Evolutionary conservation across 2,113 vertebrate genomes (phyloP).

Genomic region (Poeciliopsis turrubarensis): DNA sequence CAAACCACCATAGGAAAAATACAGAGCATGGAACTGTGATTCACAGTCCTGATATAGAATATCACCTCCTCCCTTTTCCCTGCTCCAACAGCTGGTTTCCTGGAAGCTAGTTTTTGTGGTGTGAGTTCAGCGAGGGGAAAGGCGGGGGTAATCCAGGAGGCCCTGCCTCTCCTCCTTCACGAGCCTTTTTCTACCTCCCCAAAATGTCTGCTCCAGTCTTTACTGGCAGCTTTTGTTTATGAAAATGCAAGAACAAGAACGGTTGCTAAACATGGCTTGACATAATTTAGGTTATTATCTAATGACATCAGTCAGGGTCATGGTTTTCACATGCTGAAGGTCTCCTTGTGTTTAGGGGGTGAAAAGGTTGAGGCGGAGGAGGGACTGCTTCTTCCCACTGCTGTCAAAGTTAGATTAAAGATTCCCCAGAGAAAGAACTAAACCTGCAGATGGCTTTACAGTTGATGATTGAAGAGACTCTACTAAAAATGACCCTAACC

Average conservation of each 20-base stretch:
- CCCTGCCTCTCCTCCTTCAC: conserved; percentile 50
- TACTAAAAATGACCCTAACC: conserved; percentile 15
- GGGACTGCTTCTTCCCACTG: conserved; percentile 36
- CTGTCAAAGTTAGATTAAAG: conserved; percentile 43
- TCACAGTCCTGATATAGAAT: conserved; percentile 79
- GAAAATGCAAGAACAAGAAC: conserved; percentile 27
- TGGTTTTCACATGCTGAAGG: conserved; percentile 45
- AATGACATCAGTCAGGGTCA: conserved; percentile 41
- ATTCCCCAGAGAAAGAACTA: conserved; percentile 9
- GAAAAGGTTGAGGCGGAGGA: conserved; percentile 39
- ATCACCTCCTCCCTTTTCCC: conserved; percentile 67
- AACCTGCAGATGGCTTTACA: conserved; percentile 10
- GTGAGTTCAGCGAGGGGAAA: conserved; percentile 47
- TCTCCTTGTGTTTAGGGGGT: conserved; percentile 20
- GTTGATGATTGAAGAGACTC: conserved; percentile 18
- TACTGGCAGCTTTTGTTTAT: conserved; percentile 29
- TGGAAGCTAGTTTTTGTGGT: conserved; percentile 68
- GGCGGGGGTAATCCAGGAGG: conserved; percentile 32
- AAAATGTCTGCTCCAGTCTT: conserved; percentile 44
- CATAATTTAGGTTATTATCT: conserved; percentile 42
- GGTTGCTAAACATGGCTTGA: conserved; percentile 35
- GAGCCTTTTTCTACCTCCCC: conserved; percentile 39
- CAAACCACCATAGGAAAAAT: conserved; percentile 76
- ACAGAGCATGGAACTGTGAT: conserved; percentile 78
- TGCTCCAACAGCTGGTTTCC: conserved; percentile 78